A percentile compares a stretch with the other conserved stretches of the same genome.
These are phyloP conservation scores for Etheostoma nigrum DNA, from an alignment of 2,797 vertebrate species.

Conservation along the genomic window DNA sequence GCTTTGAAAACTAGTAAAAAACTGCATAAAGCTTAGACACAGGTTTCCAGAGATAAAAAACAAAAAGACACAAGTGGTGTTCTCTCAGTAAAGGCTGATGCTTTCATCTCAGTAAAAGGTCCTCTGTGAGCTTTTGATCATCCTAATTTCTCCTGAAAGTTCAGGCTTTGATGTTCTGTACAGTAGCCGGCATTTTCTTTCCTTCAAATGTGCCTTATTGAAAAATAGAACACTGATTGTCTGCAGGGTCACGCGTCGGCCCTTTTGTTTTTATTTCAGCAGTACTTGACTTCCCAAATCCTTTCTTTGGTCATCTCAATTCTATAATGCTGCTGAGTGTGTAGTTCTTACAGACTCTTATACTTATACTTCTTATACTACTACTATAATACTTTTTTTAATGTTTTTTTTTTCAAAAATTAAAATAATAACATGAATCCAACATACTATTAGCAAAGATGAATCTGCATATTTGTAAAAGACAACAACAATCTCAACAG, in stretches of 20 bases:
- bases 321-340: too few relatives aligned
- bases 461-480: too few relatives aligned
- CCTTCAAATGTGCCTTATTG: not conserved
- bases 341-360: too few relatives aligned
- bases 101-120: slow-evolving; percentile 39
- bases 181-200: not conserved
- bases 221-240: not conserved
- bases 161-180: slow-evolving; percentile 29
- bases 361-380: too few relatives aligned
- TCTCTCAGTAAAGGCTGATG: not conserved
- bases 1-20: not conserved
- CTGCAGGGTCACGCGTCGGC: not conserved
- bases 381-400: too few relatives aligned
- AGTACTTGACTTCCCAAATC: not conserved
- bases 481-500: too few relatives aligned
- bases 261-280: not conserved
- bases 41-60: not conserved
- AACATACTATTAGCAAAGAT: too few relatives aligned
- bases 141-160: slow-evolving; percentile 10
- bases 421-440: too few relatives aligned
- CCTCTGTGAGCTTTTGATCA: slow-evolving; percentile 13
- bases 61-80: not conserved
- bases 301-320: not conserved
- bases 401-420: too few relatives aligned
- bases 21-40: not conserved